phyloP scores from a whole-genome alignment of 2,888 invertebrate species.

The Drosophila suboccidentalis region DNA sequence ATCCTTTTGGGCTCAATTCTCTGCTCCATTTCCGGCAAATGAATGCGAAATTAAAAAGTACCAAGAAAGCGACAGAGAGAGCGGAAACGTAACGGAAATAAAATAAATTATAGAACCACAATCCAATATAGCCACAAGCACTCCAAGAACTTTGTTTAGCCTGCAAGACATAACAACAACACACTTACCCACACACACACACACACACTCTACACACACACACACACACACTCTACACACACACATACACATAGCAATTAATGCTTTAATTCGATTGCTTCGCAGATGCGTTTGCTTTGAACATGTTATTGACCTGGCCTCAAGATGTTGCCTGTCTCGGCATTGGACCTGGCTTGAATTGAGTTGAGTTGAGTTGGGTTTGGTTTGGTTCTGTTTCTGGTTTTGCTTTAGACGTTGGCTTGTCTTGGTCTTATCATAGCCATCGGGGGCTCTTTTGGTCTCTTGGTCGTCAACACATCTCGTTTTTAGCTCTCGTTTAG shows the following conservation, averaged over 20 bases:
- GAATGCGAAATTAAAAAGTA: conserved; percentile 72
- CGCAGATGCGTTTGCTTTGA: conserved; percentile 45
- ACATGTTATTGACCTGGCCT: conserved; percentile 60
- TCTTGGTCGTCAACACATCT: conserved; percentile 42
- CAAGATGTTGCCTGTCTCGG: conserved; percentile 14
- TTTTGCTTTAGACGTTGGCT: conserved; percentile 1
- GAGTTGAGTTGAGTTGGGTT: conserved; percentile 8
- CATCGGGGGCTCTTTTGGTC: conserved; percentile 11
- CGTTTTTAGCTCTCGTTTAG: conserved; percentile 24
- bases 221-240: conserved; percentile 6
- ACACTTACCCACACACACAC: conserved; percentile 7
- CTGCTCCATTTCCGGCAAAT: conserved; percentile 60
- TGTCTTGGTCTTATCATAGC: conserved; percentile 23
- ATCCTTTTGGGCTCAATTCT: conserved; percentile 22
- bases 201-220: too few species aligned
- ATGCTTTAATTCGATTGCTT: conserved; percentile 66
- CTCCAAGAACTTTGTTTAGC: conserved; percentile 27
- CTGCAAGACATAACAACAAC: conserved; percentile 21
- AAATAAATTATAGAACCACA: conserved; percentile 70
- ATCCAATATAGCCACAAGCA: conserved; percentile 51
- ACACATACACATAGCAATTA: conserved; percentile 43
- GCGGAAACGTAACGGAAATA: conserved; percentile 56
- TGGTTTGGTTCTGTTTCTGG: neutral
- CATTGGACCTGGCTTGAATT: conserved; percentile 6
- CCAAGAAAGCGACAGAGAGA: conserved; percentile 16